phyloP scores from a whole-genome alignment of 2,113 vertebrate genomes.

The Gracilinanus agilis region DNA sequence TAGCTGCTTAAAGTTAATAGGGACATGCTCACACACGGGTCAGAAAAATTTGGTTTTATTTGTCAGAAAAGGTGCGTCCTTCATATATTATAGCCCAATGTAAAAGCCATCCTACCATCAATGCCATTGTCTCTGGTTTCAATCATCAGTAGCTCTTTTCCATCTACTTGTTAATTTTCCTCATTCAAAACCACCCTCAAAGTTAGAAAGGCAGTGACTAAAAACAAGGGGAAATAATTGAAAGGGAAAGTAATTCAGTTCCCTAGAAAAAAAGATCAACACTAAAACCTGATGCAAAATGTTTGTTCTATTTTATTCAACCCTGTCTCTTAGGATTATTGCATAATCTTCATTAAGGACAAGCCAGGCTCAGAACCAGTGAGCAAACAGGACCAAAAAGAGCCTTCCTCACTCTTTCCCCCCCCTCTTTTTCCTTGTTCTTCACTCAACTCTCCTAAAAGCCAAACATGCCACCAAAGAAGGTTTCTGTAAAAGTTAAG shows the following conservation, averaged over 20 bases:
- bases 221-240: neutral
- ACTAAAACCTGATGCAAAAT: neutral
- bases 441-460: neutral
- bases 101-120: neutral
- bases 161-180: neutral
- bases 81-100: neutral
- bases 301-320: neutral
- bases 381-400: neutral
- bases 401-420: neutral
- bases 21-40: neutral
- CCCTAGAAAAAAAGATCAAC: neutral
- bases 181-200: constrained; percentile 18
- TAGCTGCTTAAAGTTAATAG: neutral
- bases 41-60: neutral
- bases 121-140: neutral
- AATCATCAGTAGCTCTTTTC: accelerated
- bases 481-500: constrained; percentile 73
- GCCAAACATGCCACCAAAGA: constrained; percentile 16
- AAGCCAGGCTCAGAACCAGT: neutral
- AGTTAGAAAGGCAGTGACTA: neutral
- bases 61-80: neutral
- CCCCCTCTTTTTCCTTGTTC: neutral
- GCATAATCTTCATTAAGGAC: neutral
- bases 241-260: neutral
- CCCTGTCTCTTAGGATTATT: neutral